phyloP scores from a whole-genome alignment of 2,113 vertebrate species.

The Pollachius pollachius region DNA sequence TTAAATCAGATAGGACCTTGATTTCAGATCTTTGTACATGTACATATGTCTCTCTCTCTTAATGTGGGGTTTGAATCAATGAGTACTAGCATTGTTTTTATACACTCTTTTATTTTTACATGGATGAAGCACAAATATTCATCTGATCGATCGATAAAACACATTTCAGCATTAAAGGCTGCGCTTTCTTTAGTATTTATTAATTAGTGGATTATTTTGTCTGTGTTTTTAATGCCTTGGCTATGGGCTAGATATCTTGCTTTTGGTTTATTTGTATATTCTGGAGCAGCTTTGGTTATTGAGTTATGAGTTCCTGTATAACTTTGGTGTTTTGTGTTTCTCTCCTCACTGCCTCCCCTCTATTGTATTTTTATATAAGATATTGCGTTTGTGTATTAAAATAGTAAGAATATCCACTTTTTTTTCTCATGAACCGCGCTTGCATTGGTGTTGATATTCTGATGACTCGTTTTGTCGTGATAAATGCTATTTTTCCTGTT shows the following conservation, averaged over 20 bases:
- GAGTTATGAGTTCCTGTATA: conserved; percentile 55
- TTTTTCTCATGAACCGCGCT: conserved; percentile 39
- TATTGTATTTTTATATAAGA: conserved; percentile 38
- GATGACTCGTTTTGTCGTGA: conserved; percentile 25
- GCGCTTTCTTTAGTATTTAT: conserved; percentile 72
- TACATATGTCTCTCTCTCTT: no score
- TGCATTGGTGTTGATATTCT: conserved; percentile 52
- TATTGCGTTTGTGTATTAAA: conserved; percentile 43
- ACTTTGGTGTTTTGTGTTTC: conserved; percentile 21
- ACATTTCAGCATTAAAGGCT: conserved; percentile 71
- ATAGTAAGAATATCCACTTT: conserved; percentile 32
- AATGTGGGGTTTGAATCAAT: conserved; percentile 27
- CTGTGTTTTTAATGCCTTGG: conserved; percentile 42
- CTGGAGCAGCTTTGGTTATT: conserved; percentile 5
- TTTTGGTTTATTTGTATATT: conserved; percentile 43
- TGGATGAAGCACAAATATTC: conserved; percentile 54
- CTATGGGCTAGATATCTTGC: conserved; percentile 48
- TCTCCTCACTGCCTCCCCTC: not conserved
- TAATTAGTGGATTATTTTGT: conserved; percentile 59
- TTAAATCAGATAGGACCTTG: no score
- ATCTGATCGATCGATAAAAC: conserved; percentile 51
- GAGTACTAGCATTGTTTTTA: conserved; percentile 40
- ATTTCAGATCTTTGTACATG: no score
- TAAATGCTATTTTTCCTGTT: conserved; percentile 35
- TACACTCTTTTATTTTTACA: conserved; percentile 35